Percentiles rank a stretch among this genome's conserved stretches.
Evolutionary conservation across 2,113 vertebrate genomes (phyloP).

Genomic region (Calidris pygmaea): DNA sequence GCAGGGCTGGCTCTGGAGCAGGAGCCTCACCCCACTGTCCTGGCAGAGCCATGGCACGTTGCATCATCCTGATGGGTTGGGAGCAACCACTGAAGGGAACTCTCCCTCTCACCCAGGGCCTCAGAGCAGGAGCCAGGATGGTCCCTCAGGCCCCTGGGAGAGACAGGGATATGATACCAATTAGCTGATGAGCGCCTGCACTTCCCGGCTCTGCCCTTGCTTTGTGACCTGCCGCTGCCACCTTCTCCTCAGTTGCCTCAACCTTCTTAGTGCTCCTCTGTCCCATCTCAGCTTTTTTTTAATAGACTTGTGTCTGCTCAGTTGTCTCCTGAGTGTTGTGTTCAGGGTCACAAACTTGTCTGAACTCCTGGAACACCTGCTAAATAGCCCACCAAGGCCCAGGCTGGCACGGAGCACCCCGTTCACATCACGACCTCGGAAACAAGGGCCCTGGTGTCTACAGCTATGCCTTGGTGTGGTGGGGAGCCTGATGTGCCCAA

Average conservation of each 20-base stretch:
- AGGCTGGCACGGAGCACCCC: not conserved
- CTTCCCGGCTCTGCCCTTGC: not conserved
- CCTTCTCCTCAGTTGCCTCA: not conserved
- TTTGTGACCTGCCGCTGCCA: not conserved
- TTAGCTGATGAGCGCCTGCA: not conserved
- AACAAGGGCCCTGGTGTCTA: fast-evolving
- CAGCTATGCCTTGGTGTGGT: not conserved
- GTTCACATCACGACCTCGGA: fast-evolving
- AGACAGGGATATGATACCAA: not conserved
- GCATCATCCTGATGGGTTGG: not conserved
- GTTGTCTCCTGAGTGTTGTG: not conserved
- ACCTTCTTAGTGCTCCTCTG: not conserved
- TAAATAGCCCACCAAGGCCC: not conserved
- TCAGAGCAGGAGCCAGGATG: not conserved
- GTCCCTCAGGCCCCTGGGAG: not conserved
- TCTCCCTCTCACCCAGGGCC: not conserved
- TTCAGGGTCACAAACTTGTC: not conserved
- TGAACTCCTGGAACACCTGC: not conserved
- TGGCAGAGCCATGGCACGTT: not conserved
- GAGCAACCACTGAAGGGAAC: not conserved
- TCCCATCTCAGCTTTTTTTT: not conserved
- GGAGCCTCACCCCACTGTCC: not conserved
- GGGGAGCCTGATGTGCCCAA: not conserved
- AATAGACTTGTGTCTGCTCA: not conserved
- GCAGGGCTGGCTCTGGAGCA: not conserved